Conservation (phyloP, 2,888 invertebrate species). For the Osedax fenrisi region DNA sequence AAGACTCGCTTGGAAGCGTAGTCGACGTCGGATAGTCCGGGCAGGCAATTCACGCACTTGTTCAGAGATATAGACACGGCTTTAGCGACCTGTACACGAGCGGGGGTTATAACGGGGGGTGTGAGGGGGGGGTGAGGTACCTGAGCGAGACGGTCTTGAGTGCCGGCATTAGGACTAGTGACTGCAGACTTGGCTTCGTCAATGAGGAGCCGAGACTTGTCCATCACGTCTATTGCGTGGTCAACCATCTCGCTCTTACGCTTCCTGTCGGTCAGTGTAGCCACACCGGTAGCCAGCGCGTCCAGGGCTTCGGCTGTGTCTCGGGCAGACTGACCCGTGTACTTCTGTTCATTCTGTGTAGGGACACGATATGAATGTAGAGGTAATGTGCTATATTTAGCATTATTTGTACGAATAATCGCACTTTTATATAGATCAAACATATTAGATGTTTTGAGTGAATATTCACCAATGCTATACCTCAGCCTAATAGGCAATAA, state of each 20-base stretch:
- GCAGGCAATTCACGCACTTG: slow-evolving; percentile 69
- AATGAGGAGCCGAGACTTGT: slow-evolving; percentile 65
- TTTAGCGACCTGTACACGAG: slow-evolving; percentile 57
- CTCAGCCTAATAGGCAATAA: no score
- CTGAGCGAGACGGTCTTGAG: slow-evolving; percentile 58
- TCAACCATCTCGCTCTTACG: slow-evolving; percentile 53
- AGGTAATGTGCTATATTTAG: no score
- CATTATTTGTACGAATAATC: no score
- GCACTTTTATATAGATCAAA: no score
- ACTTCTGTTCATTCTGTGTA: slow-evolving; percentile 51
- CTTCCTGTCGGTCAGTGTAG: slow-evolving; percentile 46
- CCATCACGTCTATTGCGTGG: slow-evolving; percentile 66
- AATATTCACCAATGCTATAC: no score
- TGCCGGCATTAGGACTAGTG: slow-evolving; percentile 58
- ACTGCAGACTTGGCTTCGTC: slow-evolving; percentile 70
- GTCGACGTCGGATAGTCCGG: slow-evolving; percentile 87
- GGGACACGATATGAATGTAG: no score
- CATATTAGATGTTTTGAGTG: no score
- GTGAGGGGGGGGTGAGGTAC: slow-evolving; percentile 58
- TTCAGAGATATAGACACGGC: slow-evolving; percentile 56
- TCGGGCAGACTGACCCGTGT: slow-evolving; percentile 68
- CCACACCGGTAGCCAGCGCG: slow-evolving; percentile 64
- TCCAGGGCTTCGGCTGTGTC: slow-evolving; percentile 68
- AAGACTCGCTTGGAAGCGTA: slow-evolving; percentile 67
- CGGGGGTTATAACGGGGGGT: slow-evolving; percentile 58